Evolutionary conservation across 1,140 invertebrate genomes (phyloP).

Genomic region (Bombyx mori): DNA sequence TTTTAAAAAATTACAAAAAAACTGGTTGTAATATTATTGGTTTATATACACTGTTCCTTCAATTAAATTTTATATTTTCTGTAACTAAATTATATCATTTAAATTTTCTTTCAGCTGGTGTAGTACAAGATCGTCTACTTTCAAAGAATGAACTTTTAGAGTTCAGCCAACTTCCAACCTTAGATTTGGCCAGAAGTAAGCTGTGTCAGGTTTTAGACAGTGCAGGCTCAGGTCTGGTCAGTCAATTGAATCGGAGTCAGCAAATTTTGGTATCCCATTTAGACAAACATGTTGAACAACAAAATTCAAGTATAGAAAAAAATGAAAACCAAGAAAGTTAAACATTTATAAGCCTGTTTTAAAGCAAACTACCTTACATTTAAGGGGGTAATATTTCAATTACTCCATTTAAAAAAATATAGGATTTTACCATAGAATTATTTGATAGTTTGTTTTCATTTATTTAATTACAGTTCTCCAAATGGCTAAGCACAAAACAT

Average conservation of each 20-base stretch:
- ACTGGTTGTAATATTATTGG: too few relatives aligned
- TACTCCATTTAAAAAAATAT: too few relatives aligned
- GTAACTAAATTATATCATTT: slow-evolving; percentile 7
- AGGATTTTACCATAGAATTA: too few relatives aligned
- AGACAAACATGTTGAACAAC: slow-evolving; percentile 60
- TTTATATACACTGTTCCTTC: not conserved
- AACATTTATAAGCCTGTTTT: too few relatives aligned
- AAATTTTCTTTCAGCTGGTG: slow-evolving; percentile 72
- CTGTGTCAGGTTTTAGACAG: slow-evolving; percentile 77
- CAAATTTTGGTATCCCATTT: slow-evolving; percentile 76
- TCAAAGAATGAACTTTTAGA: slow-evolving; percentile 76
- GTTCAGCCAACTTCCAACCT: slow-evolving; percentile 74
- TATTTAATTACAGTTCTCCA: too few relatives aligned
- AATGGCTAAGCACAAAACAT: too few relatives aligned
- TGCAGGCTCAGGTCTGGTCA: slow-evolving; percentile 74
- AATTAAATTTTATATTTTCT: slow-evolving; percentile 6
- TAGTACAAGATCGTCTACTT: slow-evolving; percentile 77
- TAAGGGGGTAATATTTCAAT: too few relatives aligned
- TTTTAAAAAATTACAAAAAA: too few relatives aligned
- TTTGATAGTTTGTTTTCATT: too few relatives aligned
- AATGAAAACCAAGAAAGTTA: not conserved
- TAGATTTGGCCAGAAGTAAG: slow-evolving; percentile 73
- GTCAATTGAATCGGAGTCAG: slow-evolving; percentile 79
- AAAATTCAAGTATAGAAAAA: slow-evolving; percentile 17
- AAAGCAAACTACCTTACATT: too few relatives aligned